Percentiles rank a stretch among this genome's conserved stretches.
Evolutionary conservation across 2,888 invertebrate genomes (phyloP).

Genomic region (Pammene aurita): DNA sequence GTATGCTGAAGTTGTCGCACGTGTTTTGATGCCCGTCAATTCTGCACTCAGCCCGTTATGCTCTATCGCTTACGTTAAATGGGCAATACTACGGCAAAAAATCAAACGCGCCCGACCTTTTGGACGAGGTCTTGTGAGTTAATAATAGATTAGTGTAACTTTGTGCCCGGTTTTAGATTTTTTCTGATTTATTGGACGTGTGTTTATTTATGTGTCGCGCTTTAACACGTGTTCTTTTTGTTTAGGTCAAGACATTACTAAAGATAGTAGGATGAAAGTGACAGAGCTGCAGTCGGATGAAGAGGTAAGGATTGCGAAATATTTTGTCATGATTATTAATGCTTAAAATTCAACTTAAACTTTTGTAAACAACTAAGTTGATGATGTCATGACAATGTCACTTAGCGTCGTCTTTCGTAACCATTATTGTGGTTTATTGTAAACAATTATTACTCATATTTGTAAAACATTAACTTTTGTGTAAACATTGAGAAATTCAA

Average conservation of each 20-base stretch:
- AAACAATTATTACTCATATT: neutral
- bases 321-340: constrained; percentile 1
- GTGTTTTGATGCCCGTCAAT: constrained; percentile 56
- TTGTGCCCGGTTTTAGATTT: constrained; percentile 43
- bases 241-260: constrained; percentile 80
- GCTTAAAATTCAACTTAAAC: constrained; percentile 8
- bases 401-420: constrained; percentile 5
- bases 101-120: constrained; percentile 57
- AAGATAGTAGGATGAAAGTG: constrained; percentile 79
- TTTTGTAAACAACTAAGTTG: constrained; percentile 30
- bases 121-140: constrained; percentile 74
- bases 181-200: constrained; percentile 41
- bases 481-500: too few relatives aligned
- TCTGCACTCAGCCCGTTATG: constrained; percentile 61
- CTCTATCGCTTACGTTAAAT: constrained; percentile 59
- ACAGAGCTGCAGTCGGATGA: constrained; percentile 76
- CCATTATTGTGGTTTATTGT: constrained; percentile 6
- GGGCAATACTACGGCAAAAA: constrained; percentile 71
- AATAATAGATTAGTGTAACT: constrained; percentile 54
- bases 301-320: constrained; percentile 62
- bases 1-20: constrained; percentile 63
- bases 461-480: neutral
- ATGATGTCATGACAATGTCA: constrained; percentile 26
- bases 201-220: constrained; percentile 61
- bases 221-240: constrained; percentile 56